Percentiles rank a stretch among this genome's conserved stretches.
Conservation (phyloP, 1,140 invertebrate genomes). For the Drosophila kohkoa region DNA sequence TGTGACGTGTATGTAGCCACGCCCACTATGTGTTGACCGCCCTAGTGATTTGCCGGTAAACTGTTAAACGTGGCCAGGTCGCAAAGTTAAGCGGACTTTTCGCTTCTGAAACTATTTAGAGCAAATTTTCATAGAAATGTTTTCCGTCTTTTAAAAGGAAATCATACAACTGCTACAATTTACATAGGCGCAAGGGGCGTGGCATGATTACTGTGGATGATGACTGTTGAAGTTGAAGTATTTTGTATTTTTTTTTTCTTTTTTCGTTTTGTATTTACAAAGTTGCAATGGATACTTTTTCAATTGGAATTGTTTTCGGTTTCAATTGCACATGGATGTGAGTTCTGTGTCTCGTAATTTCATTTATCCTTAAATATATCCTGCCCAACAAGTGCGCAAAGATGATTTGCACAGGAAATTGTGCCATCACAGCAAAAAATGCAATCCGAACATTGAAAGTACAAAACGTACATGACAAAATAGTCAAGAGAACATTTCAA, state of each 20-base stretch:
- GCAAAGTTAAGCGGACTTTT: conserved; percentile 64
- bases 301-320: conserved; percentile 72
- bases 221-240: conserved; percentile 54
- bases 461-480: too few relatives aligned
- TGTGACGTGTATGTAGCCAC: conserved; percentile 33
- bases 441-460: not conserved
- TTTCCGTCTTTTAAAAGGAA: conserved; percentile 56
- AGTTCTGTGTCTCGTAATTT: conserved; percentile 38
- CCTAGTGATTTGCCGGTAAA: conserved; percentile 78
- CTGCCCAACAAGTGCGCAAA: conserved; percentile 39
- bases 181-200: conserved; percentile 33
- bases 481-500: not conserved
- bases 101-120: conserved; percentile 61
- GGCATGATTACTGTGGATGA: not conserved
- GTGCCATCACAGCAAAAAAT: conserved; percentile 17
- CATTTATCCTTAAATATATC: conserved; percentile 53
- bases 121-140: conserved; percentile 3
- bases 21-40: conserved; percentile 46
- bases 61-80: conserved; percentile 74
- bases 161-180: conserved; percentile 65
- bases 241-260: conserved; percentile 14
- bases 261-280: conserved; percentile 38
- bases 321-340: conserved; percentile 50
- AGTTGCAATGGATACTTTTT: conserved; percentile 64
- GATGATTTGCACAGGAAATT: conserved; percentile 62